Evolutionary conservation across 2,113 vertebrate genomes (phyloP), one percentile per base, ranked within the genome.

Genomic region (Petrocephalus microphthalmus): DNA sequence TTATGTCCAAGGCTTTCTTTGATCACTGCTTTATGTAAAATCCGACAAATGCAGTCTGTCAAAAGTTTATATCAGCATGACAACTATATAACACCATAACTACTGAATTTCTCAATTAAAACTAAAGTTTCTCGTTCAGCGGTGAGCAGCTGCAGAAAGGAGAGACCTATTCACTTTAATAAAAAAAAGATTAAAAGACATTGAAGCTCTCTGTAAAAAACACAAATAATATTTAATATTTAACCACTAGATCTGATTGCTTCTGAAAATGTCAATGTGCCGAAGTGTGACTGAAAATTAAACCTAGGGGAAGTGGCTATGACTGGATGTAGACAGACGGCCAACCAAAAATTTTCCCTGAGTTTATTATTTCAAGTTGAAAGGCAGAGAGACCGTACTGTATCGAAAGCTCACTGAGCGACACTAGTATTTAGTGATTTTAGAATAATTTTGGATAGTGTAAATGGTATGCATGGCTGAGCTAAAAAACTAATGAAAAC

Each of bases 231-330:
- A 33, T 67, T 67, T 67, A 67, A 22, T 67, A 67, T 67, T 67
- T 67, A 67, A 67, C 60, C 60, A 45, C 33, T 82, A 20, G 49
- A 85, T 85, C 52, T 85, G 51, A 49, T n/a, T 83, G n/a, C 84
- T 17, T 33, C 52, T 37, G 17, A 85, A 56, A 56, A 85, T 17
- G 52, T 54, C 53, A 56, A n/a, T 83, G 84, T 84, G 82, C 47
- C 82, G 51, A 84, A 83, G 45, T 83, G 20, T 84, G 13, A 56
- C 25, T 56, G 84, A 54, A 85, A 33, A 33, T 85, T 3, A 85
- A 85, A 85, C 52, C 11, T 29, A 22, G 13, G 52, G 13, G 33
- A 85, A 54, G 84, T 19, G 7, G 3, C n/a, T 85, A 25, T 56
- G 51, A 54, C 15, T 85, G 15, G 51, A 85, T 49, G 15, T 20